Percentiles rank a stretch among this genome's conserved stretches.
Conservation (phyloP, 2,888 invertebrate genomes). For the Romanomermis culicivorax region DNA sequence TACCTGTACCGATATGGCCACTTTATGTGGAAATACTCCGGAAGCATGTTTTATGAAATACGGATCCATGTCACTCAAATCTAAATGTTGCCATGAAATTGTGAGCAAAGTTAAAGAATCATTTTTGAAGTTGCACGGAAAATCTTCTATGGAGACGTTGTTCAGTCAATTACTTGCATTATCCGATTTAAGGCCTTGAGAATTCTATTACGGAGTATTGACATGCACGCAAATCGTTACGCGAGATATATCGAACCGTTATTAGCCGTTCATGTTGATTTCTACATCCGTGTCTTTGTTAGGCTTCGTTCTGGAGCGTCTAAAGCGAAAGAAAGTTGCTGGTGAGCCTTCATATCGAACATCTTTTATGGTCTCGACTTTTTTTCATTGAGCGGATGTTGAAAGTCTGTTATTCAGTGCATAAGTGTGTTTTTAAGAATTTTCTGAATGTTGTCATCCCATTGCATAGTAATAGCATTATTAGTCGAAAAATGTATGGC, state of each 20-base stretch:
- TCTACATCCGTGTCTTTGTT: constrained; percentile 83
- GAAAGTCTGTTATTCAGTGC: too few relatives aligned
- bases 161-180: too few relatives aligned
- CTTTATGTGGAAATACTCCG: constrained; percentile 77
- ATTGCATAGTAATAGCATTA: too few relatives aligned
- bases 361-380: not conserved
- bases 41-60: constrained; percentile 85
- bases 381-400: too few relatives aligned
- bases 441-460: too few relatives aligned
- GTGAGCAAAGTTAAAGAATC: constrained; percentile 33
- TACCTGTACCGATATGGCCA: constrained; percentile 86
- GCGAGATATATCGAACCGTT: constrained; percentile 74
- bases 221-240: constrained; percentile 74
- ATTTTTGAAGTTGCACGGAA: not conserved
- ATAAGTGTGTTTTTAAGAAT: too few relatives aligned
- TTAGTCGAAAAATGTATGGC: too few relatives aligned
- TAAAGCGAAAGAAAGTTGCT: constrained; percentile 62
- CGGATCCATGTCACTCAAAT: constrained; percentile 62
- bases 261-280: constrained; percentile 75
- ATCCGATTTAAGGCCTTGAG: constrained; percentile 50
- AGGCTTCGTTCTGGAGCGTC: constrained; percentile 54
- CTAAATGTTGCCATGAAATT: constrained; percentile 82
- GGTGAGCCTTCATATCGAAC: constrained; percentile 34
- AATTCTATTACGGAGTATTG: constrained; percentile 69
- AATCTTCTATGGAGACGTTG: not conserved